Evolutionary conservation across 2,113 vertebrate genomes (phyloP).

Genomic region (Podarcis cretensis): DNA sequence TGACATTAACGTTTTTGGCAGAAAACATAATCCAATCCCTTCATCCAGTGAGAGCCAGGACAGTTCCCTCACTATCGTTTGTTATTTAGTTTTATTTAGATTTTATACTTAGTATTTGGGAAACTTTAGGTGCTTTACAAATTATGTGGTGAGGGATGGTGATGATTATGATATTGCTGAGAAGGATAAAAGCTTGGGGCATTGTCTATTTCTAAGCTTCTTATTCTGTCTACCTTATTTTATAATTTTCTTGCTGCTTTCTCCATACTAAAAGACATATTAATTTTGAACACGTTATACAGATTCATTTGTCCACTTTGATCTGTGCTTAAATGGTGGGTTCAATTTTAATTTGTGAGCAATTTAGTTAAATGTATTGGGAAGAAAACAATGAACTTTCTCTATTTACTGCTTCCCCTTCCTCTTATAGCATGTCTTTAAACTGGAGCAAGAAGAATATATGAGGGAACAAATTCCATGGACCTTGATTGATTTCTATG

Average conservation of each 20-base stretch:
- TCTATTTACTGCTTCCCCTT: constrained; percentile 34
- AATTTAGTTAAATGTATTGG: constrained; percentile 37
- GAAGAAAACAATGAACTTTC: constrained; percentile 23
- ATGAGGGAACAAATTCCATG: constrained; percentile 99
- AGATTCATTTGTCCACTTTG: constrained; percentile 50
- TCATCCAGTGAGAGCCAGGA: too few relatives aligned
- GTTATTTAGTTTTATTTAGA: neutral
- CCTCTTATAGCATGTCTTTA: constrained; percentile 92
- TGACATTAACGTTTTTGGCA: too few relatives aligned
- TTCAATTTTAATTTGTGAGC: constrained; percentile 32
- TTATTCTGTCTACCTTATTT: neutral
- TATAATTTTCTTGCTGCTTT: neutral
- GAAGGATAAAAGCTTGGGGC: neutral
- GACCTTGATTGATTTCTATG: constrained; percentile 99
- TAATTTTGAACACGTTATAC: neutral
- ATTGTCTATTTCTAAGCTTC: neutral
- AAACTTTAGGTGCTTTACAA: neutral
- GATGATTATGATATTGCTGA: neutral
- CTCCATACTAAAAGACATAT: neutral
- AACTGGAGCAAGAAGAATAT: constrained; percentile 98
- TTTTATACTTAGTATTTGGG: neutral
- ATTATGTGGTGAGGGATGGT: neutral
- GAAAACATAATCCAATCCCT: too few relatives aligned
- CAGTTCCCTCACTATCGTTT: neutral
- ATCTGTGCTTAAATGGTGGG: constrained; percentile 25